Evolutionary conservation across 2,888 invertebrate genomes (phyloP), one percentile per base, ranked within the genome.

Genomic region (Suillia variegata): DNA sequence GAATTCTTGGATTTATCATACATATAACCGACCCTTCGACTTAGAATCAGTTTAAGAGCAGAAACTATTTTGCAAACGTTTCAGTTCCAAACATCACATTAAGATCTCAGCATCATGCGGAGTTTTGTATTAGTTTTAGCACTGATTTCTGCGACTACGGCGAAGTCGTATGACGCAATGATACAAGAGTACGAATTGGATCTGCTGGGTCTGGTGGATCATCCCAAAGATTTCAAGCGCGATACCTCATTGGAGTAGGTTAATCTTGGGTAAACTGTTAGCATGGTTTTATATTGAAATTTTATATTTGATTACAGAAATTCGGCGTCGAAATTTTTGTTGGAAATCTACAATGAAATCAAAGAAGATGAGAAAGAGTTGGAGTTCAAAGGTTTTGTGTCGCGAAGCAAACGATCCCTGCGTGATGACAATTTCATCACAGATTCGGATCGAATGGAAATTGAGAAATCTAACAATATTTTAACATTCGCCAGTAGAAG

Each of bases 401-500:
- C n/a, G n/a, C 68, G 75, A 0, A 66, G 69, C 51, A 77, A 65
- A 48, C 70, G 77, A 18, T 65, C 72, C 0, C 13, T 69, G 1
- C 60, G 65, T 1, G 75, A 78, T 26, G 71, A 74, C 15, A 78
- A 75, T 54, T 67, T 90, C 67, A 86, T 94, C 58, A 91, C 89
- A 71, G 88, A 88, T 15, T 88, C 89, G 69, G 94, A 94, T 82
- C 88, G 91, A 69, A 87, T 87, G 68, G 91, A 92, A 62, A 92
- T 96, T 68, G 91, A 93, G 73, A 89, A 91, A 74, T 94, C 95
- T 79, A 96, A 97, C 84, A 89, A 93, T 73, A 95, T 97, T 73
- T 92, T 96, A 87, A 95, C 94, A 71, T 96, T 96, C 83, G 89
- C 92, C 67, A 93, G 93, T 77, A 90, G 90, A 83, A 89, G 94